These are phyloP conservation scores for Hyposoter didymator DNA, from an alignment of 2,888 invertebrate species.

Conservation along the genomic window DNA sequence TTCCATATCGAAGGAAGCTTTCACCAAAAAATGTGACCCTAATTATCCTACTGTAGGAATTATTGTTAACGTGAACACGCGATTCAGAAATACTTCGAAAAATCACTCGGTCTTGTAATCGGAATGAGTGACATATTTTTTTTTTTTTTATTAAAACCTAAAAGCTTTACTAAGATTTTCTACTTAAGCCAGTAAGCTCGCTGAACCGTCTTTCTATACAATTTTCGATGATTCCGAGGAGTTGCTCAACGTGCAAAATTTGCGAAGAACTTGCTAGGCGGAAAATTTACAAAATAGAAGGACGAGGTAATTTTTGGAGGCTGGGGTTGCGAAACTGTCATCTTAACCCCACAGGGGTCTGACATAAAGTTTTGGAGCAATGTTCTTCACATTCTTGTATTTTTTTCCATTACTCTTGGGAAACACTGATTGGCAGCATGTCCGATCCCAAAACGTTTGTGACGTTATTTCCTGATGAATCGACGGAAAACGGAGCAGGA, in stretches of 20 bases:
- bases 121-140: not conserved
- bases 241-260: too few species aligned
- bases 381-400: not conserved
- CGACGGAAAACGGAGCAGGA: constrained; percentile 4
- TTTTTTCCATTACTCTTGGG: constrained; percentile 3
- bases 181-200: not conserved
- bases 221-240: too few species aligned
- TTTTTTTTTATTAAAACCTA: not conserved
- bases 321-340: too few species aligned
- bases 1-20: not conserved
- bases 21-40: not conserved
- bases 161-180: not conserved
- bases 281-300: too few species aligned
- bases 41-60: not conserved
- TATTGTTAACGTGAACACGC: not conserved
- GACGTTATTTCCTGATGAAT: constrained; percentile 25
- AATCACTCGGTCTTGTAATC: not conserved
- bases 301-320: too few species aligned
- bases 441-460: constrained; percentile 18
- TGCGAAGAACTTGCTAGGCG: too few species aligned
- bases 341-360: not conserved
- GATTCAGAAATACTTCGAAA: not conserved
- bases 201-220: too few species aligned
- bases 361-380: not conserved
- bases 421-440: constrained; percentile 10